Evolutionary conservation across 1,140 invertebrate species (phyloP), one percentile per base, ranked within the genome.

Genomic region (Caenorhabditis inopinata): DNA sequence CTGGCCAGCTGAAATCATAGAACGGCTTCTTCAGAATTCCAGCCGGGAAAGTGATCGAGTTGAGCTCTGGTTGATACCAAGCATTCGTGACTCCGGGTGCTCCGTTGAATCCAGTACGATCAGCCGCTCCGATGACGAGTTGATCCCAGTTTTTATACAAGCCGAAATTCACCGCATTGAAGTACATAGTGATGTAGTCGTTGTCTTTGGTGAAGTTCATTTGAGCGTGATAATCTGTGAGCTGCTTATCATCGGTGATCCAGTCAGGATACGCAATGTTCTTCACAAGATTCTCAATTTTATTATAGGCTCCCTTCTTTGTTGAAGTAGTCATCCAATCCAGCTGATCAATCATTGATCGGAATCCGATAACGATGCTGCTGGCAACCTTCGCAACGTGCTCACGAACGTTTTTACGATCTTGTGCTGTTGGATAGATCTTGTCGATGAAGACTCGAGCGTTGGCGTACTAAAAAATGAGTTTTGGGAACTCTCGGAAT

Each of bases 31-130:
- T 81, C 12, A 87, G 84, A 62, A 87, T 87, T 12, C 78, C 85
- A 23, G 76, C 82, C 11, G 85, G 85, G 83, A 85, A 86, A 9
- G 85, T 86, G 68, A 85, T 85, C 5, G 83, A 85, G 62, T 85
- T 78, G 21, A 79, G 16, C 35, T 79, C 90, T 7, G 90, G 89
- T 85, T 92, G 91, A 86, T 93, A 93, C 87, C 92, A 93, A 9
- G 92, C 91, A 83, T 92, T 92, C 1, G 89, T 88, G 32, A 91
- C 90, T 48, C 90, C 85, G 12, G 91, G 91, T 73, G 89, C 88
- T 74, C 90, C 89, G 45, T 90, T 84, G 91, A 91, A 92, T 62
- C 90, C 90, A 80, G 90, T 92, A 84, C 27, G 87, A 85, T 83
- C 84, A 48, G 84, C 83, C n/a, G 74, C 51, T 80, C 53, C 82